Percentiles rank a stretch among this genome's conserved stretches.
Evolutionary conservation across 2,888 invertebrate genomes (phyloP).

Genomic region (Eupithecia tripunctaria): DNA sequence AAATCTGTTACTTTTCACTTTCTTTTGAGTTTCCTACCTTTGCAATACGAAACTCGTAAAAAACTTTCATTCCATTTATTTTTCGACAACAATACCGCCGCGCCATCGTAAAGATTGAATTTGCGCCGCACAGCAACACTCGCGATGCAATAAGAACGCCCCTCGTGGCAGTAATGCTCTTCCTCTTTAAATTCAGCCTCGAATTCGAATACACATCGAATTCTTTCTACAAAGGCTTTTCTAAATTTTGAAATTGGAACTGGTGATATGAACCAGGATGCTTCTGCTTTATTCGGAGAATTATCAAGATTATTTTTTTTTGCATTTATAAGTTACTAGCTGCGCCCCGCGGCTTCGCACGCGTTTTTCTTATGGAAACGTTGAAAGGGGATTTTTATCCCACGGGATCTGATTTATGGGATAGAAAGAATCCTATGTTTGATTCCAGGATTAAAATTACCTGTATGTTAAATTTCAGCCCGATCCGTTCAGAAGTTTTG

Average conservation of each 20-base stretch:
- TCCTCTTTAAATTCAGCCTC: conserved; percentile 14
- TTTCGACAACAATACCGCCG: conserved; percentile 14
- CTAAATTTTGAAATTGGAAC: conserved; percentile 2
- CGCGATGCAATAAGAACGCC: conserved; percentile 32
- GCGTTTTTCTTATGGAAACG: too few species aligned
- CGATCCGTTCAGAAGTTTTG: too few species aligned
- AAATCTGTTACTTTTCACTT: neutral
- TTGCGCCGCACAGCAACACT: conserved; percentile 27
- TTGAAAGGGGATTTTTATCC: too few species aligned
- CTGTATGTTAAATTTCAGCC: too few species aligned
- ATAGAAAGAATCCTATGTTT: too few species aligned
- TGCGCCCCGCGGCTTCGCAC: too few species aligned
- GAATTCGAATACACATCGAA: neutral
- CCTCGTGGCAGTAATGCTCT: conserved; percentile 28
- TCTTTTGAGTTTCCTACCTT: neutral
- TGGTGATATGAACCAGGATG: neutral
- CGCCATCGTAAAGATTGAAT: conserved; percentile 29
- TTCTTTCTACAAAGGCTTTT: neutral
- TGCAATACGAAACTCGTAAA: neutral
- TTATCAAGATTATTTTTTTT: neutral
- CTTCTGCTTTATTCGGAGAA: neutral
- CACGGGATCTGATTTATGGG: too few species aligned
- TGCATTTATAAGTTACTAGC: too few species aligned
- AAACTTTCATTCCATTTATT: conserved; percentile 8
- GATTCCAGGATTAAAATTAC: too few species aligned